These are phyloP conservation scores for Calliopum simillimum DNA, from an alignment of 2,888 invertebrate species.

Conservation along the genomic window DNA sequence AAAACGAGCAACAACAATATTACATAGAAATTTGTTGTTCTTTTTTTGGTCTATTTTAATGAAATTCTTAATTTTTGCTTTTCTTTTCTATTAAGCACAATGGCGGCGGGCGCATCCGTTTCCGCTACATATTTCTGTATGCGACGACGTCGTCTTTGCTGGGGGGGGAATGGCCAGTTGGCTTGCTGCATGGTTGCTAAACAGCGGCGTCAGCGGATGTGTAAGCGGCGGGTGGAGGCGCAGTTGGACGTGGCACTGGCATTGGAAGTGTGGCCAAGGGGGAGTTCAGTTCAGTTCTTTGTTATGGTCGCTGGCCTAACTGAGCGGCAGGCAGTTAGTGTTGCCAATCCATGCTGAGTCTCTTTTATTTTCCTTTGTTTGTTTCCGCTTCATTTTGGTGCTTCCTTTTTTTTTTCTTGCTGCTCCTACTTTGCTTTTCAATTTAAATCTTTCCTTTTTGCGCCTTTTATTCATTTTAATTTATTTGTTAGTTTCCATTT, in stretches of 20 bases:
- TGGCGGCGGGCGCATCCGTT: conserved; percentile 47
- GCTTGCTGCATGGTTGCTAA: not conserved
- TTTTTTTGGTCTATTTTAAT: conserved; percentile 17
- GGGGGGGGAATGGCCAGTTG: no score
- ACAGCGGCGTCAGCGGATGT: not conserved
- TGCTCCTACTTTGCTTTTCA: conserved; percentile 39
- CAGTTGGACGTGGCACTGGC: not conserved
- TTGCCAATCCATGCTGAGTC: not conserved
- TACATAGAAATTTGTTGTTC: not conserved
- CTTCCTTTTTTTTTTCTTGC: conserved; percentile 27
- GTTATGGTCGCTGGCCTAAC: not conserved
- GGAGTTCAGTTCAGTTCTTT: not conserved
- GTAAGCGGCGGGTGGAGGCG: not conserved
- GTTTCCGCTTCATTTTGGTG: conserved; percentile 7
- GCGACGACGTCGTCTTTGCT: not conserved
- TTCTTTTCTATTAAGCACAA: conserved; percentile 32
- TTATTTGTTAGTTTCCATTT: conserved; percentile 61
- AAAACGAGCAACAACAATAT: not conserved
- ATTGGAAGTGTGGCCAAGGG: no score
- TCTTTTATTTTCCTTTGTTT: conserved; percentile 19
- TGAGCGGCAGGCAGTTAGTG: conserved; percentile 19
- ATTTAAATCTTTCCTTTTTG: conserved; percentile 34
- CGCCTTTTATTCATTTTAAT: conserved; percentile 39
- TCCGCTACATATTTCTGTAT: conserved; percentile 36
- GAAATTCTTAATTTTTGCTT: conserved; percentile 37